A percentile compares a stretch with the other conserved stretches of the same genome.
These are phyloP conservation scores for Andricus quercusramuli DNA, from an alignment of 2,888 invertebrate species.

Conservation along the genomic window DNA sequence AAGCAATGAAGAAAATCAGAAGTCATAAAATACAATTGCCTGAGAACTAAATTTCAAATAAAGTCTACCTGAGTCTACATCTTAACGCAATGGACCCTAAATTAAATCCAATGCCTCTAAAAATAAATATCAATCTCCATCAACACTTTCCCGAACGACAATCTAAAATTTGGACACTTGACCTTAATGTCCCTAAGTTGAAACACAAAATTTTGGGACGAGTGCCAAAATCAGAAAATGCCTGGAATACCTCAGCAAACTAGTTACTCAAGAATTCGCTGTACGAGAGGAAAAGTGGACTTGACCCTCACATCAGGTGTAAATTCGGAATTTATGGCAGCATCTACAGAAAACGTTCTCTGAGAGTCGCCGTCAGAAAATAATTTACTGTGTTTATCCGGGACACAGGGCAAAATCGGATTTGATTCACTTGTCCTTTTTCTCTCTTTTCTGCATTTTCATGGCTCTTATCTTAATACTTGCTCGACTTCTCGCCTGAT, in stretches of 20 bases:
- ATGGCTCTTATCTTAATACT: constrained; percentile 39
- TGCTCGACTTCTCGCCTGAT: constrained; percentile 39
- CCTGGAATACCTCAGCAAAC: constrained; percentile 1
- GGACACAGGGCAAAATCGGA: constrained; percentile 6
- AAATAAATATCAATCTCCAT: background rate
- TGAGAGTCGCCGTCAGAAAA: no score
- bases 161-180: constrained; percentile 1
- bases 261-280: background rate
- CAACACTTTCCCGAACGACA: background rate
- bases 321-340: constrained; percentile 6
- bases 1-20: no score
- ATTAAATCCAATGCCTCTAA: background rate
- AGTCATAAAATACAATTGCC: no score
- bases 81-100: background rate
- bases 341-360: background rate
- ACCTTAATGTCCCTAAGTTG: background rate
- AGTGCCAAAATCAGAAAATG: constrained; percentile 7
- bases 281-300: background rate
- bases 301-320: constrained; percentile 2
- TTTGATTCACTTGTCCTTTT: background rate
- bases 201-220: background rate
- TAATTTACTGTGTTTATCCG: background rate
- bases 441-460: constrained; percentile 27
- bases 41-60: no score
- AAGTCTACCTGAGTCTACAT: background rate